These are phyloP conservation scores for Pitangus sulphuratus DNA, from an alignment of 2,797 vertebrate genomes.

Conservation along the genomic window DNA sequence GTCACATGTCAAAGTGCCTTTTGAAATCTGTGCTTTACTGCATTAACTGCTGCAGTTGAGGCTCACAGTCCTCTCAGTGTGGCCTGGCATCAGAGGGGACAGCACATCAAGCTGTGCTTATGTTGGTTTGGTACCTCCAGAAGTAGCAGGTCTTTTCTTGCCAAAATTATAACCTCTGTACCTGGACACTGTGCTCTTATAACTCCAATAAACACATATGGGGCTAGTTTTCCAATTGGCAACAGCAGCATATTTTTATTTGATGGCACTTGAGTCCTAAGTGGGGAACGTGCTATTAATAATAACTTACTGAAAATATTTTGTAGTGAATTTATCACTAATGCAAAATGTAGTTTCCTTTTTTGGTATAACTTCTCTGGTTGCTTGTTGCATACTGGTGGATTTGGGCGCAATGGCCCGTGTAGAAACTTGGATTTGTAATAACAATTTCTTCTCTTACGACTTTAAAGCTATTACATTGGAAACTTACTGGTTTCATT, in stretches of 20 bases:
- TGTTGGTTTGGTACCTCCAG: background rate
- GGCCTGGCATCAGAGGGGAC: background rate
- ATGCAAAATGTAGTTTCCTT: background rate
- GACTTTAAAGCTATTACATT: background rate
- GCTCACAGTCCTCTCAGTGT: background rate
- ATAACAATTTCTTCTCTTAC: background rate
- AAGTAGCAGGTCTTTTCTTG: background rate
- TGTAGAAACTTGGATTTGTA: background rate
- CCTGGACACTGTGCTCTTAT: background rate
- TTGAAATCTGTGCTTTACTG: background rate
- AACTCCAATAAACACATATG: background rate
- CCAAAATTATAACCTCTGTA: background rate
- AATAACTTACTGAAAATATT: slow-evolving; percentile 42
- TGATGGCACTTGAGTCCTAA: slow-evolving; percentile 4
- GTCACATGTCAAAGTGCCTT: background rate
- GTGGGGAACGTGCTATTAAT: slow-evolving; percentile 9
- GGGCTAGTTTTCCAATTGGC: slow-evolving; percentile 27
- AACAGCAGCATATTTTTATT: slow-evolving; percentile 24
- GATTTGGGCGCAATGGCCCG: background rate
- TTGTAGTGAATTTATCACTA: background rate
- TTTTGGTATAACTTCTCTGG: background rate
- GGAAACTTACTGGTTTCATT: background rate
- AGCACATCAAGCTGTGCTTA: background rate
- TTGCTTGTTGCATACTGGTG: background rate
- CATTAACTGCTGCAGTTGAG: background rate